A percentile compares a stretch with the other conserved stretches of the same genome.
phyloP scores from a whole-genome alignment of 2,113 vertebrate species.

The Melanerpes formicivorus region DNA sequence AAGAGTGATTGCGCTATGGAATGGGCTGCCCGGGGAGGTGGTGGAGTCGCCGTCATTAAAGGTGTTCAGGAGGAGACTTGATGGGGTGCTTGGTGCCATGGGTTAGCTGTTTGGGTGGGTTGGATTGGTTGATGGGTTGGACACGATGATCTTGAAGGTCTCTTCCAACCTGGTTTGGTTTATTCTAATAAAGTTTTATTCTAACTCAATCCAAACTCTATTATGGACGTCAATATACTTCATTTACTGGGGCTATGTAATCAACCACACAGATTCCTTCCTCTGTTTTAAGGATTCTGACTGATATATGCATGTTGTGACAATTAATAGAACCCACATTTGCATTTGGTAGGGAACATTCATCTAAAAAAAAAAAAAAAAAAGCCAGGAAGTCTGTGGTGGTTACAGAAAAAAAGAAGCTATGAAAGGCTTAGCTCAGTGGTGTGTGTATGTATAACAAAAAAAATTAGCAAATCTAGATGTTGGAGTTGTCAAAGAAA shows the following conservation, averaged over 20 bases:
- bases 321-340: not conserved
- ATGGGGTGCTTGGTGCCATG: no score
- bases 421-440: not conserved
- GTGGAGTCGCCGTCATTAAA: no score
- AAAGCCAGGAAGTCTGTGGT: not conserved
- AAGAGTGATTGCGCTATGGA: no score
- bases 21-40: no score
- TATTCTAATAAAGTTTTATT: no score
- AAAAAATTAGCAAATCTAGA: not conserved
- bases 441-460: rapidly evolving
- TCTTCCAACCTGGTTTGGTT: no score
- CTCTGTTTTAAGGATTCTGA: not conserved
- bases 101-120: no score
- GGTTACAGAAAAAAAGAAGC: not conserved
- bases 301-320: not conserved
- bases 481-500: not conserved
- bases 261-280: not conserved
- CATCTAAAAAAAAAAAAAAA: not conserved
- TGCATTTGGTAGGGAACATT: not conserved
- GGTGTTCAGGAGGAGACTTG: no score
- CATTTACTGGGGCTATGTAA: not conserved
- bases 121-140: no score
- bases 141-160: no score
- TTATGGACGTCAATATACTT: not conserved
- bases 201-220: not conserved